Evolutionary conservation across 1,140 invertebrate genomes (phyloP).

Genomic region (Mycetomoellerius zeteki): DNA sequence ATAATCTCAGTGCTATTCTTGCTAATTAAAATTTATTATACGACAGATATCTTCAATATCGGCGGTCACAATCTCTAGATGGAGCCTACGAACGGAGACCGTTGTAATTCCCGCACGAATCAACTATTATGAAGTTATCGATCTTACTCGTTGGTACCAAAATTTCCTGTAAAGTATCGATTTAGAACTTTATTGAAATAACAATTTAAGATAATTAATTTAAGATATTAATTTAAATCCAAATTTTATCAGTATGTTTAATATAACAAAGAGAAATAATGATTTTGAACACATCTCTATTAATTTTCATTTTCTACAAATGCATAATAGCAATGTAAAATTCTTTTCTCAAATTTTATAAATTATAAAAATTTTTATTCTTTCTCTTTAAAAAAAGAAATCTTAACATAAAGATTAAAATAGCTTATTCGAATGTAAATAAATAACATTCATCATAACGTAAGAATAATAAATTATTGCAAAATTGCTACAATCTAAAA

Average conservation of each 20-base stretch:
- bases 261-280: neutral
- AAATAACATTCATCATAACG: no score
- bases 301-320: neutral
- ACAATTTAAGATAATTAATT: neutral
- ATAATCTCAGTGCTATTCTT: neutral
- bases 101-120: neutral
- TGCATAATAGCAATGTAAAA: neutral
- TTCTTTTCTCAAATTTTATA: neutral
- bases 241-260: neutral
- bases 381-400: neutral
- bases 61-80: constrained; percentile 48
- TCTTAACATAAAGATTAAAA: neutral
- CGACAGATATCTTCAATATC: constrained; percentile 55
- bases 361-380: neutral
- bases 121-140: constrained; percentile 9
- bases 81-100: constrained; percentile 45
- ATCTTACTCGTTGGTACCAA: constrained; percentile 1
- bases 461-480: neutral
- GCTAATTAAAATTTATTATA: constrained; percentile 17
- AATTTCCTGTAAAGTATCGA: constrained; percentile 32
- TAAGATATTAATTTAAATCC: neutral
- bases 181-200: neutral
- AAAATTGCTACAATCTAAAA: neutral
- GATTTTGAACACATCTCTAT: neutral
- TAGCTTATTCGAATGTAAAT: neutral